Conservation (phyloP, 2,113 vertebrate genomes). For the Dinomys branickii region DNA sequence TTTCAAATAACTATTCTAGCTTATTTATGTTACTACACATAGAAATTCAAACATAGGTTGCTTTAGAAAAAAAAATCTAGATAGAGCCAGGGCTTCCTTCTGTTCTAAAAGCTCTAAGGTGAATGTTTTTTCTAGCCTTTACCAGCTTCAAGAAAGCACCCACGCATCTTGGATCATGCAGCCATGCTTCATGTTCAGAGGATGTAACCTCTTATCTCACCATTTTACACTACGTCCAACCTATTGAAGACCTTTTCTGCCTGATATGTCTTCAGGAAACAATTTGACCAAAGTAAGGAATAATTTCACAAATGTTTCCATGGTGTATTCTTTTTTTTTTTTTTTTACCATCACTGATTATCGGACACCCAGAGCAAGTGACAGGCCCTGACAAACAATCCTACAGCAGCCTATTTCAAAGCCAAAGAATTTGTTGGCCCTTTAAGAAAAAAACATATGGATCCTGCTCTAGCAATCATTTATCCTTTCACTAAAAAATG, state of each 20-base stretch:
- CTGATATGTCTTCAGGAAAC: not conserved
- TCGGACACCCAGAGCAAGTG: not conserved
- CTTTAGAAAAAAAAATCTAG: not conserved
- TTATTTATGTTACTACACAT: not conserved
- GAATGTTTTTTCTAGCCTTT: not conserved
- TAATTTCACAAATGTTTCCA: not conserved
- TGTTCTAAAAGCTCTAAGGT: fast-evolving
- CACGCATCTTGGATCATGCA: not conserved
- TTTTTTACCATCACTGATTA: not conserved
- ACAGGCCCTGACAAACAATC: not conserved
- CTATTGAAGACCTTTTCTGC: not conserved
- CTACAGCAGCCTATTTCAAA: not conserved
- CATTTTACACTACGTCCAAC: not conserved
- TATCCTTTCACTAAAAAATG: not conserved
- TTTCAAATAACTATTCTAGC: not conserved
- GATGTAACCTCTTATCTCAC: not conserved
- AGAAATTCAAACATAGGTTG: not conserved
- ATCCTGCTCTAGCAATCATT: not conserved
- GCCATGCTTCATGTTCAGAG: not conserved
- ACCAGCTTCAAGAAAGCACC: not conserved
- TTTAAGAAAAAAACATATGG: not conserved
- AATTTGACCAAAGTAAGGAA: not conserved
- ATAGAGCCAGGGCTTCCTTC: not conserved
- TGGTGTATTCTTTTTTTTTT: not conserved
- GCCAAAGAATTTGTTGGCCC: not conserved